These are phyloP conservation scores for Menura novaehollandiae DNA, from an alignment of 2,113 vertebrate genomes.

Conservation along the genomic window DNA sequence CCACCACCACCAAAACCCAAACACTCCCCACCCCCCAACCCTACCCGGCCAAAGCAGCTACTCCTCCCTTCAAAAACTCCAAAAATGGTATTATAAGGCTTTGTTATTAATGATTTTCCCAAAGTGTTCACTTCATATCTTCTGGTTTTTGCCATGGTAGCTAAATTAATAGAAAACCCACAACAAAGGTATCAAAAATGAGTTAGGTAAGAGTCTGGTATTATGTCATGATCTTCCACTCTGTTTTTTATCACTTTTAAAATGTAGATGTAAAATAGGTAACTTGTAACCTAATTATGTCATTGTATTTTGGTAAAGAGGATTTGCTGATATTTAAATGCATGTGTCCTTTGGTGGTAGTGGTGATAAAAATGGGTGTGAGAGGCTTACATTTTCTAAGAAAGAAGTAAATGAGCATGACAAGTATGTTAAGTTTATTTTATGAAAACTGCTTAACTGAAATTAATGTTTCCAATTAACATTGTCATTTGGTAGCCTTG, in stretches of 20 bases:
- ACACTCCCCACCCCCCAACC: fast-evolving
- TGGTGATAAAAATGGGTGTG: neutral
- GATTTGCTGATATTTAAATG: neutral
- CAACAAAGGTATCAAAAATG: neutral
- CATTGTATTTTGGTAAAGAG: neutral
- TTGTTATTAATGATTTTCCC: neutral
- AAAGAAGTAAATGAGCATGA: neutral
- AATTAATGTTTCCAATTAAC: neutral
- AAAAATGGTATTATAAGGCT: neutral
- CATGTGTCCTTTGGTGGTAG: neutral
- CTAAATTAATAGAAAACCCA: neutral
- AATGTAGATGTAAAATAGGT: neutral
- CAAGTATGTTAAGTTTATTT: neutral
- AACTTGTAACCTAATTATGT: neutral
- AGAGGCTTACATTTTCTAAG: neutral
- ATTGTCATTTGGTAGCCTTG: neutral
- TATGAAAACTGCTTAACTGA: neutral
- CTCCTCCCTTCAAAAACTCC: fast-evolving
- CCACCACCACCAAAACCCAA: neutral
- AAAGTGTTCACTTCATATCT: neutral
- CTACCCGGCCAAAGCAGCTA: neutral
- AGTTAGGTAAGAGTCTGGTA: neutral
- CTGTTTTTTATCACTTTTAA: neutral
- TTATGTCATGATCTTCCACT: neutral
- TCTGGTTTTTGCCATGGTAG: neutral